Percentiles rank a stretch among this genome's conserved stretches.
These are phyloP conservation scores for Lacerta bilineata DNA, from an alignment of 2,797 vertebrate species.

Conservation along the genomic window DNA sequence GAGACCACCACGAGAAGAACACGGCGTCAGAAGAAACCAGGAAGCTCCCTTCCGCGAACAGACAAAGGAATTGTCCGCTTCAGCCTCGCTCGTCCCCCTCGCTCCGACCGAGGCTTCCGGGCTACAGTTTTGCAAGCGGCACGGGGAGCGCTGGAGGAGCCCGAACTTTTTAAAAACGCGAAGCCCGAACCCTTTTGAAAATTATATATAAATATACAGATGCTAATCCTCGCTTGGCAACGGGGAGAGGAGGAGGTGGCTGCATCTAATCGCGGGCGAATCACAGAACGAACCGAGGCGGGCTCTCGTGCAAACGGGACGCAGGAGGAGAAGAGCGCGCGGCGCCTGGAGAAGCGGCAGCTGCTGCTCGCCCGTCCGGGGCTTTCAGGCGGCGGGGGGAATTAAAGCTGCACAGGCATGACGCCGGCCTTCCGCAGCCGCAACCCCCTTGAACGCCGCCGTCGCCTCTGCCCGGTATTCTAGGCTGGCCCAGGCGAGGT, in stretches of 20 bases:
- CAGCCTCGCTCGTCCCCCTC: too few relatives aligned
- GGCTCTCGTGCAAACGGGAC: background rate
- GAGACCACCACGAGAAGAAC: background rate
- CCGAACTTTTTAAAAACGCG: background rate
- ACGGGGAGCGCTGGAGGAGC: too few relatives aligned
- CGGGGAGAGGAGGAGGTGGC: too few relatives aligned
- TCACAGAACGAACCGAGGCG: background rate
- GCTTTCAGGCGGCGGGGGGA: too few relatives aligned
- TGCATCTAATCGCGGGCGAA: background rate
- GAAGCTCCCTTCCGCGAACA: background rate
- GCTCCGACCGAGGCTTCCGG: too few relatives aligned
- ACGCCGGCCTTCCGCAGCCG: background rate
- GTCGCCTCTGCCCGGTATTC: background rate
- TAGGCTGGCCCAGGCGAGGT: accelerated
- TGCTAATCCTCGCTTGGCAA: background rate
- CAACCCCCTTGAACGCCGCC: accelerated
- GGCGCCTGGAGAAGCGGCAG: background rate
- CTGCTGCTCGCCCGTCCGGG: background rate
- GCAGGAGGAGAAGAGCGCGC: background rate
- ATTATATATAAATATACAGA: too few relatives aligned
- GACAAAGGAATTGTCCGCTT: too few relatives aligned
- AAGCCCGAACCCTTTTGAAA: too few relatives aligned
- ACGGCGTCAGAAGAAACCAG: background rate
- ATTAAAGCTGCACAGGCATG: background rate
- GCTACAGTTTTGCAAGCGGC: too few relatives aligned